Base-by-base conservation (phyloP, 1,140 invertebrate genomes). In the Dufourea novaeangliae region DNA sequence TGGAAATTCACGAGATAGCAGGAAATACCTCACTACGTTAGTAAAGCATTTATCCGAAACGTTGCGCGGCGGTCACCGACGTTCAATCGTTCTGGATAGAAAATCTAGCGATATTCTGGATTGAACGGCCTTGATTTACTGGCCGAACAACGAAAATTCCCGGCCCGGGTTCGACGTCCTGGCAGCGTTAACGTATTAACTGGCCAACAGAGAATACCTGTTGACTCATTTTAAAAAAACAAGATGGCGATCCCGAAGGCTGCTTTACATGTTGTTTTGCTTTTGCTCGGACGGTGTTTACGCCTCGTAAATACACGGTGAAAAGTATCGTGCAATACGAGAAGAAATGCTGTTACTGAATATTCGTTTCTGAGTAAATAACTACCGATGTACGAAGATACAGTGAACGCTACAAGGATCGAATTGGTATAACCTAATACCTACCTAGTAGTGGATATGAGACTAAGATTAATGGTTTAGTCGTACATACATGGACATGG, bases 1-100 rank as follows among this genome's bases (percentile, higher is more conserved):
- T 73, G 84, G 84, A 85, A 82, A 84, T 82, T 86, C 82, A 78
- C 64, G 79, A 84, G 82, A 87, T 80, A 83, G 68, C 82, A 86
- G 86, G 86, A 88, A 87, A 80, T 86, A 80, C 70, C 80, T 52
- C 63, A 86, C 87, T 52, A 78, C 79, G 37, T 61, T 83, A 79
- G 77, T 85, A 68, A 37, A 67, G 61, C 74, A 70, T 70, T 64
- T 70, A 77, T 37, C 79, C 67, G 68, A 67, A 61, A 54, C 1
- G 27, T 44, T 41, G 25, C 61, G 22, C 11, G 17, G 17, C 11
- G 44, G 32, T n/a, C n/a, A n/a, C n/a, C 11, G 17, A 17, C 11
- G 6, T 50, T 50, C 20, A 7, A n/a, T 5, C 20, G 20, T 14
- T 44, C 41, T n/a, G 52, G 52, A 61, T 59, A 27, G 34, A 61